Base-by-base conservation (phyloP, 2,797 vertebrate species). In the Onychomys torridus region DNA sequence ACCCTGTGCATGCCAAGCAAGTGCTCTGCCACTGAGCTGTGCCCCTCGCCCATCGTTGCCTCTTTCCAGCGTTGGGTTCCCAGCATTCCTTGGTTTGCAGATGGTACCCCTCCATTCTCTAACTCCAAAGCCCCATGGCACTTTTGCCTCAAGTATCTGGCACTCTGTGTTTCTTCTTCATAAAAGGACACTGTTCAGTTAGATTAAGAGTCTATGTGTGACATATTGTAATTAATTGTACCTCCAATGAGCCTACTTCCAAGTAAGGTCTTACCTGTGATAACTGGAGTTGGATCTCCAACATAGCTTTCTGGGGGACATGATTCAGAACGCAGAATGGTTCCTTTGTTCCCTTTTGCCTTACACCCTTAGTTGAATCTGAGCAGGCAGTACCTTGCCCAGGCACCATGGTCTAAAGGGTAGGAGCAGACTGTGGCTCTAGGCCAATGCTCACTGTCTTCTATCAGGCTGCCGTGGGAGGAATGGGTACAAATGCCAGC, bases 281-380 rank as follows among this genome's bases (percentile, higher is more conserved):
- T 46, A 77, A 46, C 3, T 13, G 34, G 46, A 3, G 7, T 63
- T 89, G 52, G 12, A 34, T 92, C 17, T 79, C 78, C 43, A 71
- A 59, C 13, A 29, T 71, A 55, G 65, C 2, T 91, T 87, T 55
- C 16, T 5, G 11, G 27, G 19, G 10, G 23, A 19, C 2, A 43
- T n/a, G 23, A 49, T 73, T 91, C 25, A 23, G 43, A 83, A 40
- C 9, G 90, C 9, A 76, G 61, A 11, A 16, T 12, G 14, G 8
- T 78, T 52, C n/a, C 59, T 49, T 87, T 57, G 12, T 77, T 73
- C 81, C 73, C n/a, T 93, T 92, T 78, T 77, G 94, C 49, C 27
- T 83, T 32, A 90, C 16, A 25, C 25, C 32, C 40, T 63, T 86
- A 32, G 12, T 55, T 93, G 91, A 78, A 85, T 52, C 76, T 57